Evolutionary conservation across 2,797 vertebrate genomes (phyloP), one percentile per base, ranked within the genome.

Genomic region (Tangara arthus): DNA sequence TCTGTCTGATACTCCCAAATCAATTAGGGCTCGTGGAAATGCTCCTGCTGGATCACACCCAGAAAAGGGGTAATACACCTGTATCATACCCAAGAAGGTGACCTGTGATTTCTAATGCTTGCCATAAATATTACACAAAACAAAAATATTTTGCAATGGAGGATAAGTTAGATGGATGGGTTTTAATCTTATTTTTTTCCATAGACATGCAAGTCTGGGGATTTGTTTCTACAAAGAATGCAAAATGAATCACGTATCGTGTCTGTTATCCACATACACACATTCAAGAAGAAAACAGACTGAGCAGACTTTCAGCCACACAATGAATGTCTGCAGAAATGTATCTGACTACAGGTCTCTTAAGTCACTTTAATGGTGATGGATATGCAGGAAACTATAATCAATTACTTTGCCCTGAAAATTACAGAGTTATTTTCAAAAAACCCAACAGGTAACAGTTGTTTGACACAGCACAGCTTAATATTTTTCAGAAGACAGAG

Each of bases 361-460:
- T 88, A 88, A 96, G 95, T 96, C 94, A 94, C 85, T 96, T 93
- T 97, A 96, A 96, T 90, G 95, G 95, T 97, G 95, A 97, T 93
- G 87, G 94, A 97, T 97, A 95, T 77, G 87, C 82, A 88, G 82
- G 94, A 94, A 93, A 90, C 76, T 35, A 52, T 93, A 96, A 97
- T 96, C 95, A 95, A 94, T 97, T 96, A 94, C 77, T 60, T 63
- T 88, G 91, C 89, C 87, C 85, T 96, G 95, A 94, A 97, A 97
- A 97, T 96, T 94, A 94, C 91, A 89, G 59, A 95, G 85, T 94
- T 97, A 70, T 94, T 95, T 96, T 90, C 89, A 53, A 88, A 95
- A 92, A 88, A 18, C 50, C n/a, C 73, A 92, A 91, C 88, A 93
- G 90, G 94, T 90, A 95, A 92, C 79, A 82, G 80, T 95, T 89